Base-by-base conservation (phyloP, 2,888 invertebrate species). In the Adelognathus sp. region DNA sequence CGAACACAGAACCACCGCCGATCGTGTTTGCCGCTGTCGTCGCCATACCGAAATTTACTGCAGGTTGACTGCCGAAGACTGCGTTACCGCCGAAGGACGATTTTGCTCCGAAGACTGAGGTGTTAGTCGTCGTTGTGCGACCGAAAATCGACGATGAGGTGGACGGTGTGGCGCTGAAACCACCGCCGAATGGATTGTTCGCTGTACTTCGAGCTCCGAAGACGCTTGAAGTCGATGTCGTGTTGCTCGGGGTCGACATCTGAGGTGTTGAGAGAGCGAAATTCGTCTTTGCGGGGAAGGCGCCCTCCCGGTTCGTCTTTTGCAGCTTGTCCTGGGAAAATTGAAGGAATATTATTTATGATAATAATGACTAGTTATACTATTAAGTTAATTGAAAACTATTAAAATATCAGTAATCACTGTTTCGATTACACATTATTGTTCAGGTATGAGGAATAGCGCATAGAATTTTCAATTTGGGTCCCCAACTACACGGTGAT, bases 241-340 rank as follows among this genome's bases (percentile, higher is more conserved):
- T 24, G 41, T 9, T 67, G 29, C 44, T 39, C 44, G 81, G 16
- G 54, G 79, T 78, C 14, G 81, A 58, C 72, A 82, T 54, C 46
- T 83, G 81, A 7, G 82, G 66, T 14, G 80, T 80, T 4, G 80
- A 76, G 2, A 80, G 36, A n/a, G 81, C 46, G 18, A 81, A 80
- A 74, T 78, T 80, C 11, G 73, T 44, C 36, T 81, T 81, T 21
- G 61, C 39, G 39, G 76, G 74, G 54, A 81, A 80, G 39, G 41
- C 54, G 64, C 81, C 72, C 56, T 84, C 82, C 46, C 83, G 84
- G 50, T 81, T 79, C 3, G 77, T 70, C 61, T 87, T 86, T 29
- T 88, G 83, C 29, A 90, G 63, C 60, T 87, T 87, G 84, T 88
- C 89, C 89, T 89, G 29, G 6, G 85, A 81, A 72, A 5, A 76